These are phyloP conservation scores for Andrena cerasifolii DNA, from an alignment of 1,140 invertebrate genomes.

Conservation along the genomic window DNA sequence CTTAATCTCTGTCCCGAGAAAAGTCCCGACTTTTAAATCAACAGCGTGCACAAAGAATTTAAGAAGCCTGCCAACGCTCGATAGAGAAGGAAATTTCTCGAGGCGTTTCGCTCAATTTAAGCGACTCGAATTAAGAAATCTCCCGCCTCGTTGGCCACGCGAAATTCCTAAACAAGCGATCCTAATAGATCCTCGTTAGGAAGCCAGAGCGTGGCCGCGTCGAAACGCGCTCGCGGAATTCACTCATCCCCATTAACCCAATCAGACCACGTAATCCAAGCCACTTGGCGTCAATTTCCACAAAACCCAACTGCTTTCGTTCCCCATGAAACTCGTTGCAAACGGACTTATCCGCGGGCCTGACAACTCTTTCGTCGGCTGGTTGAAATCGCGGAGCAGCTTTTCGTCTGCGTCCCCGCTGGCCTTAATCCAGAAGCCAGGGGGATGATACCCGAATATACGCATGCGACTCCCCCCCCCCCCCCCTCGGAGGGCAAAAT, in stretches of 20 bases:
- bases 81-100: background rate
- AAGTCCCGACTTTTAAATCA: background rate
- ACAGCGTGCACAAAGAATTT: background rate
- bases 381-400: constrained; percentile 10
- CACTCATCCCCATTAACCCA: constrained; percentile 23
- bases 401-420: background rate
- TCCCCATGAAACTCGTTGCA: background rate
- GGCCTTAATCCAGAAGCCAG: background rate
- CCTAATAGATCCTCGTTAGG: constrained; percentile 24
- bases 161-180: background rate
- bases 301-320: constrained; percentile 3
- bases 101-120: background rate
- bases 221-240: background rate
- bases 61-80: background rate
- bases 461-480: constrained; percentile 3
- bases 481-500: constrained; percentile 11
- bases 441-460: constrained; percentile 52
- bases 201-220: background rate
- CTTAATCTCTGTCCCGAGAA: background rate
- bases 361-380: constrained; percentile 26
- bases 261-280: constrained; percentile 37
- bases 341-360: background rate
- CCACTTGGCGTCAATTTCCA: constrained; percentile 31
- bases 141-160: background rate
- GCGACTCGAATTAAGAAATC: constrained; percentile 19